phyloP scores from a whole-genome alignment of 2,797 vertebrate genomes.

The Eospalax fontanierii region DNA sequence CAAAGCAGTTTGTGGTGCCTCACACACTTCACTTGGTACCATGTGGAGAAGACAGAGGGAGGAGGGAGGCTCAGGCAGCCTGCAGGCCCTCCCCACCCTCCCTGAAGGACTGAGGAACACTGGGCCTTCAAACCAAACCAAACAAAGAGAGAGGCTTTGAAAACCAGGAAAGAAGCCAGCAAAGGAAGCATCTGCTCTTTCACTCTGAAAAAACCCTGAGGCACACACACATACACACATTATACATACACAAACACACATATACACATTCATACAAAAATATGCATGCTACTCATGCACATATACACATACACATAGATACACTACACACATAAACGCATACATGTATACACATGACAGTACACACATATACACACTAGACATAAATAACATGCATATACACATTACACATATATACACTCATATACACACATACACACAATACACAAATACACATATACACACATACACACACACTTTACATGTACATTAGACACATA shows the following conservation, averaged over 20 bases:
- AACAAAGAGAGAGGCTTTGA: constrained; percentile 77
- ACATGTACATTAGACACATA: neutral
- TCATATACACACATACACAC: too few relatives aligned
- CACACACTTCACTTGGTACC: constrained; percentile 75
- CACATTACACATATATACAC: neutral
- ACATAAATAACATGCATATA: neutral
- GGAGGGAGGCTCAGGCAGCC: neutral
- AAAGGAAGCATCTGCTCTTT: constrained; percentile 80
- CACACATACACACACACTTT: too few relatives aligned
- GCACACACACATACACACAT: neutral
- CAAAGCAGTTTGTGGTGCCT: constrained; percentile 59
- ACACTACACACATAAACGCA: too few relatives aligned
- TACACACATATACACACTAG: too few relatives aligned
- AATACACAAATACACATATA: too few relatives aligned
- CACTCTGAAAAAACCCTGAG: neutral
- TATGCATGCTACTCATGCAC: neutral
- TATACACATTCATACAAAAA: neutral
- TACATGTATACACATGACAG: too few relatives aligned
- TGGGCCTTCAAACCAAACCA: constrained; percentile 85
- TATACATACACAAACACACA: neutral
- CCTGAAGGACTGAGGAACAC: constrained; percentile 37
- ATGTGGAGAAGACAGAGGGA: neutral
- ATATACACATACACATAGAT: too few relatives aligned
- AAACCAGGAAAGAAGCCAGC: constrained; percentile 79
- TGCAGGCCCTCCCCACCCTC: constrained; percentile 61